Evolutionary conservation across 2,888 invertebrate genomes (phyloP), one percentile per base, ranked within the genome.

Genomic region (Acronicta alni): DNA sequence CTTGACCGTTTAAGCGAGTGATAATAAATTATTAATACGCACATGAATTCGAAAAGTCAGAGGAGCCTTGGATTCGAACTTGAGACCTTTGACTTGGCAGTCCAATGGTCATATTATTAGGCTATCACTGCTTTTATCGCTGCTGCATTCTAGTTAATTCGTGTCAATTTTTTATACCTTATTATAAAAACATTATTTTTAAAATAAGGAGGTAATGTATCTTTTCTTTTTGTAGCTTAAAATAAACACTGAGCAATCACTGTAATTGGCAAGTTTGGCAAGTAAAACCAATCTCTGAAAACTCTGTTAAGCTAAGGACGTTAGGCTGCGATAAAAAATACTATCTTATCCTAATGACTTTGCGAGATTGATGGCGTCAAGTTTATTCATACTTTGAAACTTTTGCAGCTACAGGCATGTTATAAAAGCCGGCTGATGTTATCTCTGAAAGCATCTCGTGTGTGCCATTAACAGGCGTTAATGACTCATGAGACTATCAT

Each of bases 371-470:
- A 44, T 46, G 39, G 15, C 17, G 41, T 43, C 38, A 9, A 18
- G 18, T 20, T 20, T 57, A 48, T 53, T 39, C 51, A 52, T 54
- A 68, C 42, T 60, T 63, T 49, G 39, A 42, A 69, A 47, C 48
- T 70, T 63, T 60, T 58, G 17, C 15, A 49, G 30, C 57, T n/a
- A 47, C 52, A 53, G 32, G 58, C 62, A 59, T 60, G 57, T 74
- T 56, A 37, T 62, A 63, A 77, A 73, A 62, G 48, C 57, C n/a
- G 39, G 37, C 15, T 46, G 58, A 70, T 73, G 52, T 65, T 65
- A 69, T 76, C 65, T 65, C 65, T 55, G 53, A 65, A 73, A 62
- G 61, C 49, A 49, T 73, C 57, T 65, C 59, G 18, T 61, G 66
- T 55, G 57, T 62, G 55, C 39, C 70, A 73, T 73, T 73, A 75